Conservation (phyloP, 2,888 invertebrate genomes). For the Tetragnatha montana region DNA sequence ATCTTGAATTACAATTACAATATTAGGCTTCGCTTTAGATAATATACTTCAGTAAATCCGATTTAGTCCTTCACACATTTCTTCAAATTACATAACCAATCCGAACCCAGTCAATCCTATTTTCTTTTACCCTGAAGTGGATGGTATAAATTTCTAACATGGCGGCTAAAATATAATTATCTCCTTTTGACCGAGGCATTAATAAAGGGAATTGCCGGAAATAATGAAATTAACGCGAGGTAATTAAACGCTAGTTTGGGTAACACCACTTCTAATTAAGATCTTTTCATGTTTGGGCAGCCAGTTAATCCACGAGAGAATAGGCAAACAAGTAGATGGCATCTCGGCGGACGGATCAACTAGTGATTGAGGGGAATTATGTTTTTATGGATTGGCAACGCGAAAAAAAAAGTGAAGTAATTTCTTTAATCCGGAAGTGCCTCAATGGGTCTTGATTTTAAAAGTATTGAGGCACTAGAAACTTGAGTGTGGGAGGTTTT, state of each 20-base stretch:
- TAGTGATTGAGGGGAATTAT: neutral
- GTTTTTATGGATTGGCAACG: too few relatives aligned
- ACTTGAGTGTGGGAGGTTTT: too few relatives aligned
- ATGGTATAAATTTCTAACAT: neutral
- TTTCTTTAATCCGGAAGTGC: too few relatives aligned
- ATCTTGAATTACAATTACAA: too few relatives aligned
- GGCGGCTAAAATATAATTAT: slow-evolving; percentile 35
- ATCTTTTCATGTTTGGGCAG: slow-evolving; percentile 1
- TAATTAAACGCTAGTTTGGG: slow-evolving; percentile 32
- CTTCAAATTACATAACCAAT: too few relatives aligned
- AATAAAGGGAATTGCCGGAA: slow-evolving; percentile 35
- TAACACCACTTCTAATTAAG: slow-evolving; percentile 35
- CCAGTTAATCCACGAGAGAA: slow-evolving; percentile 12
- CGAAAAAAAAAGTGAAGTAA: too few relatives aligned
- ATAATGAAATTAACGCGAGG: slow-evolving; percentile 32
- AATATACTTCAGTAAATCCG: too few relatives aligned
- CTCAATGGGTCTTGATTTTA: too few relatives aligned
- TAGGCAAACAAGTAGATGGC: slow-evolving; percentile 8
- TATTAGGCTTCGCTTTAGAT: too few relatives aligned
- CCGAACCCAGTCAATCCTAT: too few relatives aligned
- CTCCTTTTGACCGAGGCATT: slow-evolving; percentile 15
- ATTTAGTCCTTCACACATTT: too few relatives aligned
- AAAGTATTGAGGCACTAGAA: too few relatives aligned
- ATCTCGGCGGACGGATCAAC: neutral
- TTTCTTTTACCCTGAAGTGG: neutral